phyloP scores from a whole-genome alignment of 1,140 invertebrate genomes.

The Brachystomella parvula region DNA sequence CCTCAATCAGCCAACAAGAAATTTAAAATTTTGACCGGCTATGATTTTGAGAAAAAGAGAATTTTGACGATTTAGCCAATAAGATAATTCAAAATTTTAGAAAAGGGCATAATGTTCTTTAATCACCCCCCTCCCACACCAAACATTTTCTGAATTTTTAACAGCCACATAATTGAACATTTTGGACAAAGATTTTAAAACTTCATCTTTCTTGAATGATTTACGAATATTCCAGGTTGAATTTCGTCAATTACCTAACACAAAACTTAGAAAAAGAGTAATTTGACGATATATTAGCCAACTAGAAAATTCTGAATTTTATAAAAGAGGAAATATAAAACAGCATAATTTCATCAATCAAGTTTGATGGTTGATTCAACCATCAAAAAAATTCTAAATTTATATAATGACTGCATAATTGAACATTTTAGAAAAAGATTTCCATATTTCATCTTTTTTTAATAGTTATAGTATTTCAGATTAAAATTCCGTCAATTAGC shows the following conservation, averaged over 20 bases:
- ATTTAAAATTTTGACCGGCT: not conserved
- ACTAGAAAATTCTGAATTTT: not conserved
- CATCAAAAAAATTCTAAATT: no score
- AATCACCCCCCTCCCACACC: no score
- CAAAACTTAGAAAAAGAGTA: not conserved
- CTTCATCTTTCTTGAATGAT: not conserved
- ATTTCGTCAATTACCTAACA: not conserved
- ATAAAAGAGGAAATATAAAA: not conserved
- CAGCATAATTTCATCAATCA: no score
- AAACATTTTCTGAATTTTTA: constrained; percentile 25
- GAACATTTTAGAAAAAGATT: no score
- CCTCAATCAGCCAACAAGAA: not conserved
- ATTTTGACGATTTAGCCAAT: no score
- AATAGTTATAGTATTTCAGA: no score
- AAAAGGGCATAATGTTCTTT: no score
- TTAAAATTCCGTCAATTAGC: no score
- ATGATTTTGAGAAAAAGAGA: not conserved
- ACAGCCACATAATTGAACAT: no score
- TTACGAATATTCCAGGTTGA: not conserved
- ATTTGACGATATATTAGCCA: not conserved
- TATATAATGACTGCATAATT: constrained; percentile 12
- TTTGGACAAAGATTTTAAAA: no score
- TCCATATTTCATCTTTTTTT: not conserved
- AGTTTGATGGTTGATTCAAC: no score
- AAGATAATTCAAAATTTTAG: no score